Percentiles rank a stretch among this genome's conserved stretches.
Evolutionary conservation across 2,797 vertebrate species (phyloP).

Genomic region (Manis crassicaudata): DNA sequence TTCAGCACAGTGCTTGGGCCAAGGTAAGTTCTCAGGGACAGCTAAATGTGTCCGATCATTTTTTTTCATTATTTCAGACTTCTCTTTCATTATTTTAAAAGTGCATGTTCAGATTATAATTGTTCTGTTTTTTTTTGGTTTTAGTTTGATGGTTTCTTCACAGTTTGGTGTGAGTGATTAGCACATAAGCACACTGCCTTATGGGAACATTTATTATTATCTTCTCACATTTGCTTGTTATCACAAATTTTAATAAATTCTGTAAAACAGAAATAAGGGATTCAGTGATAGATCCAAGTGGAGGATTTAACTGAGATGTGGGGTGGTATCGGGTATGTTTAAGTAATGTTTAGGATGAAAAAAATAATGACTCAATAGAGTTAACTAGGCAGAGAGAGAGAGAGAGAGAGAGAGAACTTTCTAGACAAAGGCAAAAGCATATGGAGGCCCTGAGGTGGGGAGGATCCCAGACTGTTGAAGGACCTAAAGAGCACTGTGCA

Average conservation of each 20-base stretch:
- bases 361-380: background rate
- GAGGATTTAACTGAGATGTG: background rate
- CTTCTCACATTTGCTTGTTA: background rate
- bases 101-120: background rate
- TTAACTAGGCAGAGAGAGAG: background rate
- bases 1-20: background rate
- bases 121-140: background rate
- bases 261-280: background rate
- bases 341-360: background rate
- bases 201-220: background rate
- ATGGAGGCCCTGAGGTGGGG: background rate
- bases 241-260: background rate
- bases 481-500: background rate
- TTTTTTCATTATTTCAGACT: background rate
- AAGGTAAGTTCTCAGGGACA: background rate
- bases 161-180: background rate
- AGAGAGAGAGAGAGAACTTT: background rate
- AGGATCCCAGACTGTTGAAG: background rate
- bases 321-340: background rate
- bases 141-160: background rate
- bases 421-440: background rate
- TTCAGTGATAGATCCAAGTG: background rate
- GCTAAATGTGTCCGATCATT: background rate
- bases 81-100: background rate
- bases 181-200: background rate